Conservation (phyloP, 2,797 vertebrate species). For the Artibeus jamaicensis region DNA sequence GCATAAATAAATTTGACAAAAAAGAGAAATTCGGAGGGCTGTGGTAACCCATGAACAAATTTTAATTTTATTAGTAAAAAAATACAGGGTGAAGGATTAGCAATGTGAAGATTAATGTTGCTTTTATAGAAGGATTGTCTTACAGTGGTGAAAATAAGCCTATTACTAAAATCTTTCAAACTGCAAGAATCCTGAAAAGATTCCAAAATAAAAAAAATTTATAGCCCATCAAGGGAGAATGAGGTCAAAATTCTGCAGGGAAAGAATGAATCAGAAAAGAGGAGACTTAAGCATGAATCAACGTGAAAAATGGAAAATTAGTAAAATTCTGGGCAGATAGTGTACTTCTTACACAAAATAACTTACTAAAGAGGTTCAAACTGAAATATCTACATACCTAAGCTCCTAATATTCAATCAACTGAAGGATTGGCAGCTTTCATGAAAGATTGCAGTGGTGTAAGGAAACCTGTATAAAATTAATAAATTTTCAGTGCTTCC, state of each 20-base stretch:
- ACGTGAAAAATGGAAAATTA: slow-evolving; percentile 43
- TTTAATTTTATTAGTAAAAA: slow-evolving; percentile 40
- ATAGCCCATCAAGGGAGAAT: not conserved
- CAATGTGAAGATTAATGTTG: not conserved
- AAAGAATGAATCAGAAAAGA: not conserved
- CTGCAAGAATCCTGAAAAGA: slow-evolving; percentile 55
- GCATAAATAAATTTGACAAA: not conserved
- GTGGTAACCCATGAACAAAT: slow-evolving; percentile 14
- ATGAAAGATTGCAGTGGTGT: not conserved
- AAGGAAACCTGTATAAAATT: not conserved
- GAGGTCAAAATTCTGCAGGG: slow-evolving; percentile 40
- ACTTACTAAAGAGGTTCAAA: not conserved
- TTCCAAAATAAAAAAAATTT: slow-evolving; percentile 48
- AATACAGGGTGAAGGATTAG: not conserved
- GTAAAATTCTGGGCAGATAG: not conserved
- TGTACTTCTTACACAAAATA: slow-evolving; percentile 21
- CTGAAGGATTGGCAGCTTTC: not conserved
- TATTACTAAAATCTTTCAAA: slow-evolving; percentile 30
- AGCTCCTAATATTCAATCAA: not conserved
- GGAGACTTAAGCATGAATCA: slow-evolving; percentile 33
- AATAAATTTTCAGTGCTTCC: not conserved
- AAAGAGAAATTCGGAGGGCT: not conserved
- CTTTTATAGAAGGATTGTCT: slow-evolving; percentile 17
- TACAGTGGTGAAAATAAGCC: slow-evolving; percentile 15
- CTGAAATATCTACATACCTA: not conserved